Evolutionary conservation across 92 coral and sea anemone species (phyloP).

Genomic region (Palythoa grandiflora): DNA sequence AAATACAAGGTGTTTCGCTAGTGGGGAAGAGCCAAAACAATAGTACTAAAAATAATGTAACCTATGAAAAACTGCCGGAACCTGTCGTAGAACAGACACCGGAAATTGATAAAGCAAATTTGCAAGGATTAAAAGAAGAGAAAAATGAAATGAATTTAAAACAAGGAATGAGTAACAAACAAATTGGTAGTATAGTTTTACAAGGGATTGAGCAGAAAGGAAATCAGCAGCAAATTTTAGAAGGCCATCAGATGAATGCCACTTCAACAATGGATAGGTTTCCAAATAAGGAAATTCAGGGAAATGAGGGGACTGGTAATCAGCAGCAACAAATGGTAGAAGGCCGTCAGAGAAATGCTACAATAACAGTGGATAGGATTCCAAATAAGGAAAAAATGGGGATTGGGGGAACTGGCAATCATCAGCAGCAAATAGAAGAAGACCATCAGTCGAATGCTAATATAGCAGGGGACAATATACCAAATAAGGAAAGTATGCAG

Average conservation of each 20-base stretch:
- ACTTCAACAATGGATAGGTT: background rate
- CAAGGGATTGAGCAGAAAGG: background rate
- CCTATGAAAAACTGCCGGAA: background rate
- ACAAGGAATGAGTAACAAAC: background rate
- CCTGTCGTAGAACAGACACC: background rate
- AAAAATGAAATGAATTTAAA: background rate
- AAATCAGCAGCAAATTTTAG: no score
- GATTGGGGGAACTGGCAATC: no score
- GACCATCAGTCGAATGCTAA: no score
- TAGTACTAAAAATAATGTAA: background rate
- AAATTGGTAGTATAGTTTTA: background rate
- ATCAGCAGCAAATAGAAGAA: no score
- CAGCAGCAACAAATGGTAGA: background rate
- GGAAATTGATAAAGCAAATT: background rate
- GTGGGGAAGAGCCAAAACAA: background rate
- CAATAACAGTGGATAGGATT: background rate
- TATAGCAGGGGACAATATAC: no score
- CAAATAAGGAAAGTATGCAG: no score
- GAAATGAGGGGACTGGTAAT: background rate
- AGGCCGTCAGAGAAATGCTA: background rate
- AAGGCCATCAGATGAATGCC: no score
- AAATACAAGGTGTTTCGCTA: background rate
- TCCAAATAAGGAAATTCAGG: background rate
- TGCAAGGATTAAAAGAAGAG: background rate
- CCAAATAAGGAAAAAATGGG: background rate